Conservation (phyloP, 2,113 vertebrate genomes). For the Triplophysa rosa region DNA sequence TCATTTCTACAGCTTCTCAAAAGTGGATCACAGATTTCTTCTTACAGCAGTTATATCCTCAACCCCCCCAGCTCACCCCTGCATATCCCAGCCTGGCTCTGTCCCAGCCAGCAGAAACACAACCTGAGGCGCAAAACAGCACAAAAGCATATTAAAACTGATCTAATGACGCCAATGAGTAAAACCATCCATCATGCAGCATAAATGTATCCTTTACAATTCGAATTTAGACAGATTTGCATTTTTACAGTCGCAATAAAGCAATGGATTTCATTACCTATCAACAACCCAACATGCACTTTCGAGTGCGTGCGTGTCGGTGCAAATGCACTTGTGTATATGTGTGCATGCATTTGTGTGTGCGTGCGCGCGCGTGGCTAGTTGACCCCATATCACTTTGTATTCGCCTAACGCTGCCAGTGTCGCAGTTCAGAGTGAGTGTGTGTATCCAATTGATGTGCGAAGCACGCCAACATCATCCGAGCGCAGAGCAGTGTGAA, state of each 20-base stretch:
- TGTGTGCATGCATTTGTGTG: neutral
- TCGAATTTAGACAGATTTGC: neutral
- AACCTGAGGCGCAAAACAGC: neutral
- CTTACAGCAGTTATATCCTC: neutral
- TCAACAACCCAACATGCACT: neutral
- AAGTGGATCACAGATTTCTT: slow-evolving; percentile 1
- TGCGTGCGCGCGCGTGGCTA: neutral
- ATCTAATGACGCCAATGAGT: slow-evolving; percentile 1
- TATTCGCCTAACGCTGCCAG: slow-evolving; percentile 29
- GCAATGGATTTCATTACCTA: neutral
- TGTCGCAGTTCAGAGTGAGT: slow-evolving; percentile 30
- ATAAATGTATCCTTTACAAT: neutral
- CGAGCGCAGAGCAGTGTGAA: slow-evolving; percentile 37
- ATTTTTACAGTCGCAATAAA: neutral
- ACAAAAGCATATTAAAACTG: neutral
- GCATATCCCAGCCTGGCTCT: neutral
- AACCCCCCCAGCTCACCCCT: neutral
- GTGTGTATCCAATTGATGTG: slow-evolving; percentile 39
- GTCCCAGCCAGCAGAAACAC: neutral
- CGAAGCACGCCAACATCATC: slow-evolving; percentile 35
- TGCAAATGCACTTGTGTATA: neutral
- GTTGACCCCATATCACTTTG: slow-evolving; percentile 3
- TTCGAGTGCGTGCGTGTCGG: neutral
- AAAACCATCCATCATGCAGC: neutral
- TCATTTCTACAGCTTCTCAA: neutral